Percentiles rank a stretch among this genome's conserved stretches.
Conservation (phyloP, 2,113 vertebrate genomes). For the Fulmarus glacialis region DNA sequence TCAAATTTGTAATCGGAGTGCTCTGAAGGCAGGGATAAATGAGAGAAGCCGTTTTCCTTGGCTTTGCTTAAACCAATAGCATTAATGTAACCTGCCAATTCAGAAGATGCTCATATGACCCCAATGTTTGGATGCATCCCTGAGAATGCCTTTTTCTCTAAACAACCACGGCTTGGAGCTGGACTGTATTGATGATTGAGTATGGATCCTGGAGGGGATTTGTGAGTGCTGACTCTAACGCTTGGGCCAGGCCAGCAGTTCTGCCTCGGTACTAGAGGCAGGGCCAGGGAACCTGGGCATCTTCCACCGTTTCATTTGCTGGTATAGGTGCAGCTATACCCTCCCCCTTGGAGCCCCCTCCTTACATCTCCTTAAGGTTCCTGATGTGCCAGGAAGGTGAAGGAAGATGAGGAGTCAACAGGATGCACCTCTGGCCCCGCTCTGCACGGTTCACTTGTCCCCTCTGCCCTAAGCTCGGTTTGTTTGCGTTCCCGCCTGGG, state of each 20-base stretch:
- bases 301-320: neutral
- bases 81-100: neutral
- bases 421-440: conserved; percentile 8
- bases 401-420: neutral
- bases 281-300: neutral
- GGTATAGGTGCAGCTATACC: accelerated
- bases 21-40: neutral
- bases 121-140: neutral
- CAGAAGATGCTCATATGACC: neutral
- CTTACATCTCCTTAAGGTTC: neutral
- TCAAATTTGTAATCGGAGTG: neutral
- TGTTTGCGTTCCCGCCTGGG: conserved; percentile 17
- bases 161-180: accelerated
- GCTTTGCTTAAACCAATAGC: neutral
- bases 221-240: accelerated
- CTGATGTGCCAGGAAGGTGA: neutral
- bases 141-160: neutral
- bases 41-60: neutral
- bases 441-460: conserved; percentile 18
- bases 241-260: neutral
- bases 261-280: neutral
- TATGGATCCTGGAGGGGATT: neutral
- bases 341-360: neutral
- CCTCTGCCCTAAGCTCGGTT: neutral
- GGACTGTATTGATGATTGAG: accelerated